Evolutionary conservation across 2,888 invertebrate species (phyloP).

Genomic region (Ganaspis brasiliensis): DNA sequence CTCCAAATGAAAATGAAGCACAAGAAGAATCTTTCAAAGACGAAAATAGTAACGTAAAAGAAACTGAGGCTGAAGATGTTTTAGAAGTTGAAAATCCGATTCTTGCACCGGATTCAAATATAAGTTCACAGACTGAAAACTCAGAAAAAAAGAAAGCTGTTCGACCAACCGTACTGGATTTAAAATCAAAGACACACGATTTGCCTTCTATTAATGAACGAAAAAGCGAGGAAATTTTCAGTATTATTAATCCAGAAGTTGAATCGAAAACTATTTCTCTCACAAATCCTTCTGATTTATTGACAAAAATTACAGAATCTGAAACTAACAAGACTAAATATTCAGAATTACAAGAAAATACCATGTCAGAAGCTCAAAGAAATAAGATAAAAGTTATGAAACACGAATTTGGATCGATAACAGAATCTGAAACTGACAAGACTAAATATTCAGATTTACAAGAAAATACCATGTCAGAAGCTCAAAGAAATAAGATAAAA

Average conservation of each 20-base stretch:
- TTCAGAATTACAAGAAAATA: conserved; percentile 67
- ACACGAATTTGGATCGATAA: conserved; percentile 83
- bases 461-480: conserved; percentile 82
- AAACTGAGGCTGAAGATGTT: not conserved
- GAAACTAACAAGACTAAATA: not conserved
- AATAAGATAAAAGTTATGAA: conserved; percentile 85
- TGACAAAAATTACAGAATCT: not conserved
- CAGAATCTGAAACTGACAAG: no score
- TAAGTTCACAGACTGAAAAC: not conserved
- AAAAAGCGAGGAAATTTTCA: conserved; percentile 34
- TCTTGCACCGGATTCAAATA: not conserved
- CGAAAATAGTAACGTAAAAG: conserved; percentile 41
- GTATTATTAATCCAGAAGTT: not conserved
- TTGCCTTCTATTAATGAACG: not conserved
- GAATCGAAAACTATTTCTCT: not conserved
- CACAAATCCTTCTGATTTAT: not conserved
- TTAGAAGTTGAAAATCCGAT: conserved; percentile 7
- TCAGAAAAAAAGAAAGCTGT: conserved; percentile 51
- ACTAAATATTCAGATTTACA: conserved; percentile 49
- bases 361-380: conserved; percentile 83
- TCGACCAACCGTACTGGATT: conserved; percentile 64
- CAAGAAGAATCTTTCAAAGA: conserved; percentile 37
- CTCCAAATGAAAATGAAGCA: not conserved
- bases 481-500: conserved; percentile 84
- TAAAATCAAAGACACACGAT: conserved; percentile 46